These are phyloP conservation scores for Clunio marinus DNA, from an alignment of 2,888 invertebrate species.

Conservation along the genomic window DNA sequence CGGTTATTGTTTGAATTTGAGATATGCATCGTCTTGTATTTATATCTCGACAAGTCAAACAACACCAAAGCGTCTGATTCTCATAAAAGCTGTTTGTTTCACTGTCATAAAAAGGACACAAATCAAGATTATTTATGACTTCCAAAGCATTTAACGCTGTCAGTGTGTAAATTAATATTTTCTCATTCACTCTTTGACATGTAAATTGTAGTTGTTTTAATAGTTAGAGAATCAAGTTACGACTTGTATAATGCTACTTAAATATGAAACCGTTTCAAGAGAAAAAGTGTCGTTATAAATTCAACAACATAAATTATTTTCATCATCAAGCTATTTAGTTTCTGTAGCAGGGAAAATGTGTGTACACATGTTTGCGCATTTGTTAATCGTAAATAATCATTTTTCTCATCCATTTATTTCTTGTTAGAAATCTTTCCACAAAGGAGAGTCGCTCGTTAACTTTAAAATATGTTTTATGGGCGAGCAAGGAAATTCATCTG, in stretches of 20 bases:
- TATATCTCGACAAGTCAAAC: too few species aligned
- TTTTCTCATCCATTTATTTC: neutral
- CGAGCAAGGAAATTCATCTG: neutral
- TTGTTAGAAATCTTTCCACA: neutral
- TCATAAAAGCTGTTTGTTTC: neutral
- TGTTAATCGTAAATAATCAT: constrained; percentile 21
- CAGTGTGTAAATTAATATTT: constrained; percentile 28
- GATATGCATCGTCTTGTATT: neutral
- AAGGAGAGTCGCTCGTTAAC: too few species aligned
- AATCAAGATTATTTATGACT: constrained; percentile 28
- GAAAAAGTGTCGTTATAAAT: constrained; percentile 26
- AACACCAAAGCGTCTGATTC: neutral
- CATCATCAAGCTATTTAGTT: too few species aligned
- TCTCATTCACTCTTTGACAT: neutral
- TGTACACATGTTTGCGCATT: constrained; percentile 29
- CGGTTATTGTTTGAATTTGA: too few species aligned
- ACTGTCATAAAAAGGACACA: neutral
- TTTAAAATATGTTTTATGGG: too few species aligned
- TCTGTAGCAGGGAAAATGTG: neutral
- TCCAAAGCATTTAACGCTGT: constrained; percentile 29
- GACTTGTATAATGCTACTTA: neutral
- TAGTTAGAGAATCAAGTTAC: constrained; percentile 17
- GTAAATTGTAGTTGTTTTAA: constrained; percentile 5
- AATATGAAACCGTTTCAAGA: neutral
- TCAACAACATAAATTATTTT: constrained; percentile 2